Base-by-base conservation (phyloP, 2,888 invertebrate species). In the Chymomyza fuscimana region DNA sequence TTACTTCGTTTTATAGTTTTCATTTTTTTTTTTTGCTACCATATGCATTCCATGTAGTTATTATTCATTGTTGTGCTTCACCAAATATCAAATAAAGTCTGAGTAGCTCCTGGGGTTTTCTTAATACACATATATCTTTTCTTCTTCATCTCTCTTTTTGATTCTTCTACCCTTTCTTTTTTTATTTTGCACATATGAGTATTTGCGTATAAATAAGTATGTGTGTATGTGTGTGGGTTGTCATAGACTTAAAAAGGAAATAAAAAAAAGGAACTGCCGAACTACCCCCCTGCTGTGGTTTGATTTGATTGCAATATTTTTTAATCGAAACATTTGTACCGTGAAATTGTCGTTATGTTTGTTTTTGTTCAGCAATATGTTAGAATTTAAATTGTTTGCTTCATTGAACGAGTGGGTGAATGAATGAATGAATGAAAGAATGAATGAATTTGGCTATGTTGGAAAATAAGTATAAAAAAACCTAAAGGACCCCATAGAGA, bases 261-360 rank as follows among this genome's bases (percentile, higher is more conserved):
- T 54, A 56, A 19, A 52, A 66, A 66, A 72, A 36, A 46, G 40
- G 40, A 46, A 6, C 12, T 46, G 12, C 40, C 10, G 52, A 61
- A 61, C 58, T 25, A 54, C 32, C 54, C 54, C 54, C 54, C 16
- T 54, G 54, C 54, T 54, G 16, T 54, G 54, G 54, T 59, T 22
- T 58, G 29, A 29, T 58, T 61, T 61, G 32, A 61, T 61, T 61
- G 61, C 61, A 29, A 61, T 32, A 40, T 69, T 46, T 87, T 82
- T 82, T 85, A 87, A 87, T 85, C 87, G 87, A 82, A 86, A 77
- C 86, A 86, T 88, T 86, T 86, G 88, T 86, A 74, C 82, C 86
- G 84, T 86, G 86, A 86, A 86, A 86, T 86, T 87, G 86, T 80
- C 88, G 69, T 81, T 79, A 71, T 78, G 67, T 77, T 74, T 78